A percentile compares a stretch with the other conserved stretches of the same genome.
Evolutionary conservation across 1,140 invertebrate species (phyloP).

Genomic region (Drosophila jambulina): DNA sequence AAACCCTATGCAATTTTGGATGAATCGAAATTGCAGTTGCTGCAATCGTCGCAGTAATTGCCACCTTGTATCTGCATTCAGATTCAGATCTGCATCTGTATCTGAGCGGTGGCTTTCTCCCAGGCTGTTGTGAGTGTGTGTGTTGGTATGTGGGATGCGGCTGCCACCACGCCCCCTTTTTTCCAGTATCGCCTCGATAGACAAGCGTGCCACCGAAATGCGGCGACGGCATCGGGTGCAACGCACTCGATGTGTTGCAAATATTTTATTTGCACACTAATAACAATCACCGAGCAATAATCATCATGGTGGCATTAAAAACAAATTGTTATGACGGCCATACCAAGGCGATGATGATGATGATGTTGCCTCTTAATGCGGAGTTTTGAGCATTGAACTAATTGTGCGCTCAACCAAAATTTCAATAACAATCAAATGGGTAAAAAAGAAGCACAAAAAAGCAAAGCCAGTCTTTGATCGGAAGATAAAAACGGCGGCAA

Average conservation of each 20-base stretch:
- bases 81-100: slow-evolving; percentile 12
- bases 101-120: slow-evolving; percentile 60
- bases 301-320: slow-evolving; percentile 44
- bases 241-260: slow-evolving; percentile 49
- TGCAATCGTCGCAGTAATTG: slow-evolving; percentile 58
- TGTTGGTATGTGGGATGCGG: slow-evolving; percentile 6
- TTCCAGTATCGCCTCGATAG: slow-evolving; percentile 61
- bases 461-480: slow-evolving; percentile 13
- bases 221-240: slow-evolving; percentile 36
- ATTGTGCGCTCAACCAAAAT: slow-evolving; percentile 76
- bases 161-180: slow-evolving; percentile 7
- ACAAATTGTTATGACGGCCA: slow-evolving; percentile 73
- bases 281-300: slow-evolving; percentile 43
- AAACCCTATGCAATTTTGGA: slow-evolving; percentile 41
- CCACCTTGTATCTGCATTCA: slow-evolving; percentile 44
- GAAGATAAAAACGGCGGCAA: slow-evolving; percentile 1
- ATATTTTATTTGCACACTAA: slow-evolving; percentile 53
- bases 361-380: slow-evolving; percentile 15
- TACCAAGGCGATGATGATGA: slow-evolving; percentile 17
- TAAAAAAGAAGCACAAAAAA: slow-evolving; percentile 36
- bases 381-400: slow-evolving; percentile 75
- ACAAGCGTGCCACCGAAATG: slow-evolving; percentile 64
- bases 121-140: slow-evolving; percentile 16
- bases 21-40: slow-evolving; percentile 57
- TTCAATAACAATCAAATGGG: slow-evolving; percentile 40